A percentile compares a stretch with the other conserved stretches of the same genome.
phyloP scores from a whole-genome alignment of 2,797 vertebrate species.

The Thalassophryne amazonica region DNA sequence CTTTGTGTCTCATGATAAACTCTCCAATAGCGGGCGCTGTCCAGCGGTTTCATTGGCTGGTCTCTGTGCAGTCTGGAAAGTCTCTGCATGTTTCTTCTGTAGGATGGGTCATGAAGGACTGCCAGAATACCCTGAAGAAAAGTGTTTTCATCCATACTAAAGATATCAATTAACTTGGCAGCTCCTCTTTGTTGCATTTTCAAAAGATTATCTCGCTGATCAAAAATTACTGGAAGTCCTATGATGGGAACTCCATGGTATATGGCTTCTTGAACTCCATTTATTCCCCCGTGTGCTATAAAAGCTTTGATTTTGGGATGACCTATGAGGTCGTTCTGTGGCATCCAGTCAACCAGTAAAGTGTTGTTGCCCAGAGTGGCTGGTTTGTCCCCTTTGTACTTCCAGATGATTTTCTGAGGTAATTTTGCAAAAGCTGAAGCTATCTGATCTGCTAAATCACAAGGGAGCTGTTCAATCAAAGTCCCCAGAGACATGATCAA shows the following conservation, averaged over 20 bases:
- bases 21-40: constrained; percentile 77
- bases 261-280: constrained; percentile 69
- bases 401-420: constrained; percentile 79
- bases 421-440: constrained; percentile 69
- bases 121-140: constrained; percentile 64
- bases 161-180: constrained; percentile 56
- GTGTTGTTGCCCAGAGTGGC: constrained; percentile 73
- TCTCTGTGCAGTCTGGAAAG: constrained; percentile 69
- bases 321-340: constrained; percentile 76
- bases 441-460: constrained; percentile 61
- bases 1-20: constrained; percentile 68
- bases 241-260: constrained; percentile 65
- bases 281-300: constrained; percentile 74
- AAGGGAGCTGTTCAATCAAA: constrained; percentile 56
- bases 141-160: constrained; percentile 27
- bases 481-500: constrained; percentile 80
- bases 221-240: constrained; percentile 67
- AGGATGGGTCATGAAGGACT: constrained; percentile 67
- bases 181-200: constrained; percentile 55
- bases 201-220: constrained; percentile 68
- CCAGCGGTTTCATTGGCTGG: constrained; percentile 55
- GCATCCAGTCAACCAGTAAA: constrained; percentile 72
- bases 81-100: constrained; percentile 69
- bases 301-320: constrained; percentile 65
- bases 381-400: constrained; percentile 63